Conservation (phyloP, 2,113 vertebrate species). For the Macroglossus sobrinus region DNA sequence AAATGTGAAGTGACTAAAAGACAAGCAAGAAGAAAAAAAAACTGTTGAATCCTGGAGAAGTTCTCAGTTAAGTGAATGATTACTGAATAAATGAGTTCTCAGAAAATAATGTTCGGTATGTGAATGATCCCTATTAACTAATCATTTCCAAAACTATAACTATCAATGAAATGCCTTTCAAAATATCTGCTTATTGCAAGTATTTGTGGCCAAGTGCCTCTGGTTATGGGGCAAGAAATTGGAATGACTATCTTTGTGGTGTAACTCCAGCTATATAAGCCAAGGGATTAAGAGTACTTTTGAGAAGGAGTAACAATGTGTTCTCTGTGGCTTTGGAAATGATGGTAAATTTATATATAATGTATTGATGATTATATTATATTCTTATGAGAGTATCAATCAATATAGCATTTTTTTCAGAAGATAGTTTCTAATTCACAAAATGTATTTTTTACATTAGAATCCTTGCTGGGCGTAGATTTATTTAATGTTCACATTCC, state of each 20-base stretch:
- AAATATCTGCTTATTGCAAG: conserved; percentile 24
- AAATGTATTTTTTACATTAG: conserved; percentile 1
- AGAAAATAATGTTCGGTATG: background rate
- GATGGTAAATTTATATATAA: conserved; percentile 46
- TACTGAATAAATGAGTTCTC: background rate
- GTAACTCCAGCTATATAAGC: conserved; percentile 4
- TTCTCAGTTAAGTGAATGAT: background rate
- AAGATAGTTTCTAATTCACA: conserved; percentile 36
- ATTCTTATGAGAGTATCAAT: conserved; percentile 7
- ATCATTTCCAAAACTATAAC: background rate
- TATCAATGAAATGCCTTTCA: conserved; percentile 2
- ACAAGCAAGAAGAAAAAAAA: background rate
- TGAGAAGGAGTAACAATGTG: conserved; percentile 23
- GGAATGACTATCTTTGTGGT: conserved; percentile 50
- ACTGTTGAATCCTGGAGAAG: background rate
- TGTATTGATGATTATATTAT: conserved; percentile 39
- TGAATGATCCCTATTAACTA: background rate
- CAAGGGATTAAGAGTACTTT: conserved; percentile 68
- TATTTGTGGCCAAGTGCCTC: conserved; percentile 44
- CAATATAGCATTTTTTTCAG: conserved; percentile 15
- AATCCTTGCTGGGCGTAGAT: conserved; percentile 9
- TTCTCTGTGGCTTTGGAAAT: conserved; percentile 43
- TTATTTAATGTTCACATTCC: background rate
- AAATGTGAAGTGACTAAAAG: conserved; percentile 20
- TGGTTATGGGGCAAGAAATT: conserved; percentile 59